A percentile compares a stretch with the other conserved stretches of the same genome.
These are phyloP conservation scores for Huso huso DNA, from an alignment of 2,797 vertebrate species.

Conservation along the genomic window DNA sequence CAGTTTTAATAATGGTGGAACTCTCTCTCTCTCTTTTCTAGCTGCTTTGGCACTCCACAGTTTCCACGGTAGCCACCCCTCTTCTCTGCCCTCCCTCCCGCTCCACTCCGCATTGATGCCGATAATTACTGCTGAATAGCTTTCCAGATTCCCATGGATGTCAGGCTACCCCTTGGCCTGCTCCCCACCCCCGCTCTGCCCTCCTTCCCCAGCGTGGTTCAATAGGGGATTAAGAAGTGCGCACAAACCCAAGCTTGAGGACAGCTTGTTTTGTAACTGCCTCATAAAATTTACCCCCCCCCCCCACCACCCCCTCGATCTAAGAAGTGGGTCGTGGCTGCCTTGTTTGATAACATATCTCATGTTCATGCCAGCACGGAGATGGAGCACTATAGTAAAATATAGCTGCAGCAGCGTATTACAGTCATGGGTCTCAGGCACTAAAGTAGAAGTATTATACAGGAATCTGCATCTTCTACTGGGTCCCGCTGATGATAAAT, in stretches of 20 bases:
- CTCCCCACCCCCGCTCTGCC: conserved; percentile 21
- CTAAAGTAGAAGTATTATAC: too few relatives aligned
- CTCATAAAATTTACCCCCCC: conserved; percentile 10
- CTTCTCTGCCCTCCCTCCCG: conserved; percentile 28
- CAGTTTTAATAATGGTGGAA: conserved; percentile 12
- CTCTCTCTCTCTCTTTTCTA: conserved; percentile 11
- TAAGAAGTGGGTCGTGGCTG: conserved; percentile 11
- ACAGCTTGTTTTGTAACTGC: conserved; percentile 17
- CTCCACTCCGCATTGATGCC: conserved; percentile 55
- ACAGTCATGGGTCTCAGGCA: too few relatives aligned
- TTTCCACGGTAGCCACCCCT: conserved; percentile 27
- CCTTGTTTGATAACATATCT: conserved; percentile 10
- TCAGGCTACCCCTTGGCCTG: conserved; percentile 30
- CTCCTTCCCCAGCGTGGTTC: conserved; percentile 4
- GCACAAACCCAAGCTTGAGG: conserved; percentile 48
- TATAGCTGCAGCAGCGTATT: too few relatives aligned
- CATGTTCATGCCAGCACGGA: conserved; percentile 7
- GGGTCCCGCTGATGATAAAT: too few relatives aligned
- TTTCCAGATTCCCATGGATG: conserved; percentile 63
- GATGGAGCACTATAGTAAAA: too few relatives aligned
- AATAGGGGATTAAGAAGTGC: conserved; percentile 27
- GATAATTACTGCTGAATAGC: conserved; percentile 70
- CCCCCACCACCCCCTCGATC: neutral
- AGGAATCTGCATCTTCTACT: too few relatives aligned
- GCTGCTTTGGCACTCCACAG: conserved; percentile 13